A percentile compares a stretch with the other conserved stretches of the same genome.
Conservation (phyloP, 2,888 invertebrate species). For the Epirrita christyi region DNA sequence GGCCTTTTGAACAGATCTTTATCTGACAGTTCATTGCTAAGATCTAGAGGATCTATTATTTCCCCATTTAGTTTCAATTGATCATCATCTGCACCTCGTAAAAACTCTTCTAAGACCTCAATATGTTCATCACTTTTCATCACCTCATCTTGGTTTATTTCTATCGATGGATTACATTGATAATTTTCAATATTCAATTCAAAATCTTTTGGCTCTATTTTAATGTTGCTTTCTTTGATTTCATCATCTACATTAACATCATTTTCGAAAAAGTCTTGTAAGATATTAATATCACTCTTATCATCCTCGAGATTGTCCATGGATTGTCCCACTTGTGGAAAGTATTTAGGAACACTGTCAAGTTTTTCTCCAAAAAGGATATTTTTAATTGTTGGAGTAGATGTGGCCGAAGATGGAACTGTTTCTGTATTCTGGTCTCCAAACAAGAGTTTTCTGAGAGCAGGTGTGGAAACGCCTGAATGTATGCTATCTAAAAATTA, state of each 20-base stretch:
- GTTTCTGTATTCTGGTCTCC: conserved; percentile 51
- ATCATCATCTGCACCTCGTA: conserved; percentile 37
- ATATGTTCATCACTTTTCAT: conserved; percentile 20
- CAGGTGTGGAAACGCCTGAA: conserved; percentile 64
- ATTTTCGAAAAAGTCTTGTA: not conserved
- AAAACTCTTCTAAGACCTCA: conserved; percentile 56
- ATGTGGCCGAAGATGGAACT: conserved; percentile 5
- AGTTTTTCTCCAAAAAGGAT: conserved; percentile 8
- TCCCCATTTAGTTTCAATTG: conserved; percentile 8
- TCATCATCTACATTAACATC: not conserved
- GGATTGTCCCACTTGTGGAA: conserved; percentile 24
- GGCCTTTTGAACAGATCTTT: conserved; percentile 29
- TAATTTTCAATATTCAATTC: not conserved
- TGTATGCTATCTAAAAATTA: conserved; percentile 18
- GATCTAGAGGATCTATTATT: conserved; percentile 15
- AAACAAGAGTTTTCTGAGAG: conserved; percentile 69
- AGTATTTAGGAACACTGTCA: conserved; percentile 27
- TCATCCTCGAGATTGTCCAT: conserved; percentile 11
- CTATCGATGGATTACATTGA: not conserved
- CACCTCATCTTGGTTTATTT: not conserved
- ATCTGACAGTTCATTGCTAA: conserved; percentile 3
- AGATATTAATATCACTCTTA: conserved; percentile 1
- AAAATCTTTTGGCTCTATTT: not conserved
- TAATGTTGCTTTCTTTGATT: not conserved
- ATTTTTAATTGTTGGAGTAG: conserved; percentile 10